Percentiles rank a stretch among this genome's conserved stretches.
Evolutionary conservation across 2,888 invertebrate genomes (phyloP).

Genomic region (Tinea trinotella): DNA sequence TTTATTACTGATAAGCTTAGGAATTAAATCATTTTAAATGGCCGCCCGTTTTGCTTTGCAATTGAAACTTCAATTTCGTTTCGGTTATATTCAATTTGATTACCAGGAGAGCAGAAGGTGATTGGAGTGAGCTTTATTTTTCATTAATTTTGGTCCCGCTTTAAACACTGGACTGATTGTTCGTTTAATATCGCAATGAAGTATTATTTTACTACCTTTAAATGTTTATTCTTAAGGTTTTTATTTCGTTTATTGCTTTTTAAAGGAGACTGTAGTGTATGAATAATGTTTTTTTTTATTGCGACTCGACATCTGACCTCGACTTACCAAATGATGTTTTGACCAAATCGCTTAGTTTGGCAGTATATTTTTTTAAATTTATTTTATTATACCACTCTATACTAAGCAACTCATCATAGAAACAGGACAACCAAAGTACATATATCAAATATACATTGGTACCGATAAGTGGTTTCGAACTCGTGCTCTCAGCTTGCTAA

Average conservation of each 20-base stretch:
- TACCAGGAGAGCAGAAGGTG: slow-evolving; percentile 30
- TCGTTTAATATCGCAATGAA: slow-evolving; percentile 32
- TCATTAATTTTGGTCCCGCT: slow-evolving; percentile 46
- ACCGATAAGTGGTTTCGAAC: too few species aligned
- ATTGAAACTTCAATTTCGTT: slow-evolving; percentile 38
- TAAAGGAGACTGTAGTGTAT: too few species aligned
- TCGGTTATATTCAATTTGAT: slow-evolving; percentile 49
- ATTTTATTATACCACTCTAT: too few species aligned
- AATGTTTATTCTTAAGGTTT: slow-evolving; percentile 11
- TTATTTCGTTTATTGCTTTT: slow-evolving; percentile 10
- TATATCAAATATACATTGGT: too few species aligned
- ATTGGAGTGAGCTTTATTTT: slow-evolving; percentile 42
- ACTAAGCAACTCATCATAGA: too few species aligned
- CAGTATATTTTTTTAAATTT: too few species aligned
- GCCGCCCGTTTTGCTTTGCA: slow-evolving; percentile 28
- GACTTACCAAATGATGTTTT: too few species aligned
- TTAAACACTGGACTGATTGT: slow-evolving; percentile 30
- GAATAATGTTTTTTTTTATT: too few species aligned
- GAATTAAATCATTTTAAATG: slow-evolving; percentile 27
- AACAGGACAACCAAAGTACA: too few species aligned
- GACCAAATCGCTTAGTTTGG: too few species aligned
- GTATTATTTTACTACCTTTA: slow-evolving; percentile 26
- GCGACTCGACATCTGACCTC: too few species aligned
- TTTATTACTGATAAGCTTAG: slow-evolving; percentile 25
- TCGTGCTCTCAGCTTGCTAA: too few species aligned